Evolutionary conservation across 2,113 vertebrate genomes (phyloP).

Genomic region (Edolisoma coerulescens): DNA sequence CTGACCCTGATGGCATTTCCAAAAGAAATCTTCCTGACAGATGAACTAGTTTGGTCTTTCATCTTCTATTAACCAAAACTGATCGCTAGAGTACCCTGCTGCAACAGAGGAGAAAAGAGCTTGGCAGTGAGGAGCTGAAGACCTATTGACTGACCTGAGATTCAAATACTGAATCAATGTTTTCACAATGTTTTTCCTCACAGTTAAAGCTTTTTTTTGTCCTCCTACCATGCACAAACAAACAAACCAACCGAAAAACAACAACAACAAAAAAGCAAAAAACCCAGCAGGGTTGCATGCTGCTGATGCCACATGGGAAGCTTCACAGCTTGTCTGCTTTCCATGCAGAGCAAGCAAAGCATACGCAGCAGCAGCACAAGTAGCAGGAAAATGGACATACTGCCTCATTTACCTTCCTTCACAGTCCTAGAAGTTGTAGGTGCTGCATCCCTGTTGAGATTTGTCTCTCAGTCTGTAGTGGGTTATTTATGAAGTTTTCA

Average conservation of each 20-base stretch:
- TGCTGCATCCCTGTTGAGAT: background rate
- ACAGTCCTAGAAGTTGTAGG: background rate
- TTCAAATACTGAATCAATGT: background rate
- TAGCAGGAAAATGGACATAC: background rate
- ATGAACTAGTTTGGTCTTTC: background rate
- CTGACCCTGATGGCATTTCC: background rate
- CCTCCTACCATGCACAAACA: background rate
- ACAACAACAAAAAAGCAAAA: background rate
- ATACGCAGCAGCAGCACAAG: background rate
- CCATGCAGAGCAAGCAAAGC: background rate
- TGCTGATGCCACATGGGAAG: background rate
- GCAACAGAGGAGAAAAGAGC: background rate
- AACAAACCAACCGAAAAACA: too few relatives aligned
- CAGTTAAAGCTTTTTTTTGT: background rate
- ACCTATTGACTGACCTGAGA: background rate
- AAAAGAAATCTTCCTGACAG: background rate
- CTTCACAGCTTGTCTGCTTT: background rate
- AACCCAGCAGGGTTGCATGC: accelerated
- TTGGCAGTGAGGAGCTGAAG: background rate
- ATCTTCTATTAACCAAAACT: background rate
- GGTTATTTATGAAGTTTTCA: background rate
- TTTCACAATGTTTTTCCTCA: background rate
- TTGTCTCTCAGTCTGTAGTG: background rate
- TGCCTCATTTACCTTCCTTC: background rate
- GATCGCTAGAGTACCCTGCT: background rate